Evolutionary conservation across 2,113 vertebrate genomes (phyloP).

Genomic region (Neolamprologus variostigma): DNA sequence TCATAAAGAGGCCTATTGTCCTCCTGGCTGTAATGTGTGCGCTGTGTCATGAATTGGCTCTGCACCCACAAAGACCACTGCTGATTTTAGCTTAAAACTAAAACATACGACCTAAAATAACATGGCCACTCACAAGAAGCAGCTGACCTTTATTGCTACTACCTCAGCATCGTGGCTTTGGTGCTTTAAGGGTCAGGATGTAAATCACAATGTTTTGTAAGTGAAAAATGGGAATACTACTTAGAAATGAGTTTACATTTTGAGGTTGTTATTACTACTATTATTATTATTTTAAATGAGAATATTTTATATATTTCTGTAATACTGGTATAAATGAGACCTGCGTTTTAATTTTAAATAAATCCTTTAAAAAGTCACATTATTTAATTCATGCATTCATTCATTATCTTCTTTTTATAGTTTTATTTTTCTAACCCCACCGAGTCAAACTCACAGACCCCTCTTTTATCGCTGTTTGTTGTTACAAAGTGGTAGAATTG

Average conservation of each 20-base stretch:
- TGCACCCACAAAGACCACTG: constrained; percentile 32
- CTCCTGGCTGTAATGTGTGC: constrained; percentile 25
- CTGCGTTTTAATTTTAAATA: background rate
- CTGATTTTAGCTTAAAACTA: constrained; percentile 57
- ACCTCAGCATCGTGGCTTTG: background rate
- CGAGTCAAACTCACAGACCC: background rate
- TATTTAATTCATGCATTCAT: background rate
- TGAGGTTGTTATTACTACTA: background rate
- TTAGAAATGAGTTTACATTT: background rate
- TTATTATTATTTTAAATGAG: background rate
- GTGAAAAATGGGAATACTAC: background rate
- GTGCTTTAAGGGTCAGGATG: background rate
- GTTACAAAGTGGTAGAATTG: background rate
- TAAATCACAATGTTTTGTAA: background rate
- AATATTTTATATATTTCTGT: background rate
- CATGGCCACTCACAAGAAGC: constrained; percentile 17
- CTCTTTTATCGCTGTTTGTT: background rate
- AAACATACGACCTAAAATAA: constrained; percentile 51
- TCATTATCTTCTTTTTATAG: background rate
- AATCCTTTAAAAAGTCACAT: background rate
- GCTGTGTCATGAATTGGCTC: constrained; percentile 59
- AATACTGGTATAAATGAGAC: background rate
- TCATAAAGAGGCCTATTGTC: constrained; percentile 58
- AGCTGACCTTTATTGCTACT: constrained; percentile 15
- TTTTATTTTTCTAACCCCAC: background rate